Evolutionary conservation across 2,888 invertebrate species (phyloP).

Genomic region (Sesia bembeciformis): DNA sequence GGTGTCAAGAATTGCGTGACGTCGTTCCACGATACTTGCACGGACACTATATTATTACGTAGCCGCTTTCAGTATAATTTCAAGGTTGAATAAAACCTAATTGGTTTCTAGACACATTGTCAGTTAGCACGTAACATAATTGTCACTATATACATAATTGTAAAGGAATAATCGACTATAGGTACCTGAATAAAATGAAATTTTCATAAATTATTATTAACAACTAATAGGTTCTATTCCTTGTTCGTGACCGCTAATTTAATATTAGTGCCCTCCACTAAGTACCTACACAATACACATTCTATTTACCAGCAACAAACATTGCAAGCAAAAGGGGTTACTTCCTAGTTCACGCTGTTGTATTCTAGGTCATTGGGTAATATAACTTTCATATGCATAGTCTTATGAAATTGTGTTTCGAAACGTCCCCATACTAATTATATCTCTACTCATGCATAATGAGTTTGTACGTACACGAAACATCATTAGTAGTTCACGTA

Average conservation of each 20-base stretch:
- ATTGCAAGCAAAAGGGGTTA: conserved; percentile 35
- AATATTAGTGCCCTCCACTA: not conserved
- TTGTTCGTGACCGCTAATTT: conserved; percentile 1
- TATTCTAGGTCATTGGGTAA: conserved; percentile 15
- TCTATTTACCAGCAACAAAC: conserved; percentile 32
- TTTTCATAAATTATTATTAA: too few relatives aligned
- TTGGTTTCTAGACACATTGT: conserved; percentile 22
- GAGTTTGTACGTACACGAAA: too few relatives aligned
- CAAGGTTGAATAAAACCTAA: conserved; percentile 25
- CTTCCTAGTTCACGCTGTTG: conserved; percentile 37
- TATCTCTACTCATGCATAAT: too few relatives aligned
- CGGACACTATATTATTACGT: conserved; percentile 19
- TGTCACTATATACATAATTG: too few relatives aligned
- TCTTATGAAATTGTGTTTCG: too few relatives aligned
- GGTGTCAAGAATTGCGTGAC: conserved; percentile 37
- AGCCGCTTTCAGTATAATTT: conserved; percentile 26
- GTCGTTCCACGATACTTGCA: conserved; percentile 25
- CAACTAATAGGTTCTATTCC: conserved; percentile 2
- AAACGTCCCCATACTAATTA: too few relatives aligned
- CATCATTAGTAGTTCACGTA: too few relatives aligned
- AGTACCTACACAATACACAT: conserved; percentile 13
- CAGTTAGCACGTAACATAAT: conserved; percentile 21
- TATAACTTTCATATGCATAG: too few relatives aligned
- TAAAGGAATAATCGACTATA: too few relatives aligned
- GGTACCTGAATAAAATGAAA: too few relatives aligned